These are phyloP conservation scores for Ptychoptera contaminata DNA, from an alignment of 2,888 invertebrate species.

Conservation along the genomic window DNA sequence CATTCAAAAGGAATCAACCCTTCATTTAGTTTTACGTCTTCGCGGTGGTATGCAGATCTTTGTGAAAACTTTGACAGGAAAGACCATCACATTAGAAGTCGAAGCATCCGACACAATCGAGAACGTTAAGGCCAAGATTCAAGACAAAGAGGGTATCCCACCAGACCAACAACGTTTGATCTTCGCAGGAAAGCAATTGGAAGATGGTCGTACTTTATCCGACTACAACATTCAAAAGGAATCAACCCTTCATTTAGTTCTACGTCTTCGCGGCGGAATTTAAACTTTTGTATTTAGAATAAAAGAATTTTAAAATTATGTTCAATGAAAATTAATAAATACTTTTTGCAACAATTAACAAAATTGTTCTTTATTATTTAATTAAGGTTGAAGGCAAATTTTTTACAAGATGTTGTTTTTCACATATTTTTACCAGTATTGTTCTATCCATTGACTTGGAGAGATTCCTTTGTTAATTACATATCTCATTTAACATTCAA, in stretches of 20 bases:
- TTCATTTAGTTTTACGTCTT: background rate
- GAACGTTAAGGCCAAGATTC: slow-evolving; percentile 88
- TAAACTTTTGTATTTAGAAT: background rate
- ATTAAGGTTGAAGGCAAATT: background rate
- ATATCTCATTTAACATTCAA: too few relatives aligned
- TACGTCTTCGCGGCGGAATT: slow-evolving; percentile 83
- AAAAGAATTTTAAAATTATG: background rate
- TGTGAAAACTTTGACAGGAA: slow-evolving; percentile 87
- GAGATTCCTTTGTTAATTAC: too few relatives aligned
- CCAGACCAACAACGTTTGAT: slow-evolving; percentile 79
- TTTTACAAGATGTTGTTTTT: background rate
- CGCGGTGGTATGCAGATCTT: slow-evolving; percentile 78
- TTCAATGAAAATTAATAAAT: background rate
- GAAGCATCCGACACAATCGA: slow-evolving; percentile 88
- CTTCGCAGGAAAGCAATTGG: slow-evolving; percentile 90
- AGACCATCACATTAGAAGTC: slow-evolving; percentile 88
- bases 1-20: slow-evolving; percentile 44
- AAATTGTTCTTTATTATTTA: too few relatives aligned
- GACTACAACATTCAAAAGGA: slow-evolving; percentile 95
- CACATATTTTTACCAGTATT: too few relatives aligned
- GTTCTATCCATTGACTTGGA: too few relatives aligned
- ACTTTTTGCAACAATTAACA: background rate
- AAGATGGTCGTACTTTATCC: slow-evolving; percentile 83
- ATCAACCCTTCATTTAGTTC: slow-evolving; percentile 75
- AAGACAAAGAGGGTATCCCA: slow-evolving; percentile 79